Evolutionary conservation across 2,113 vertebrate species (phyloP), one percentile per base, ranked within the genome.

Genomic region (human): DNA sequence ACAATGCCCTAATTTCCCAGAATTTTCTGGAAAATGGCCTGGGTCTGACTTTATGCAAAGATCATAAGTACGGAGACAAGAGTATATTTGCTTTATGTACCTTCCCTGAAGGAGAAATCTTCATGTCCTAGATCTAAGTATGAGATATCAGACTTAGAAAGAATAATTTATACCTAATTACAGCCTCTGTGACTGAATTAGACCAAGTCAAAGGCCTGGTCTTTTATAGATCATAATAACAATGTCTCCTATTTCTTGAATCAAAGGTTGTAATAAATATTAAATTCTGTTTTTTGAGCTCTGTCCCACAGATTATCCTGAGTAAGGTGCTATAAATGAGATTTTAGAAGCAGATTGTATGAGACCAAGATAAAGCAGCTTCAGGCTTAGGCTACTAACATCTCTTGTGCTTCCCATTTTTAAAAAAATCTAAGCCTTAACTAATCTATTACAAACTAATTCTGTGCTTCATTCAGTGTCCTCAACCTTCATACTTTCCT

Each of bases 11-110:
- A 61, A 59, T 61, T 91, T 55, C 70, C 55, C 23, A 70, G 25
- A 68, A 95, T 81, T 91, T 93, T 93, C 80, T 91, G 84, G 43
- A 82, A 86, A 92, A 70, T 27, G 18, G 8, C 23, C 70, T 95
- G 1, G 1, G 7, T 93, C 17, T 85, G 50, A 81, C 18, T 72
- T 81, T 72, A n/a, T 13, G 6, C 14, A 38, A 8, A 82, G 17
- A 64, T 72, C 8, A 14, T 64, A 32, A 35, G 23, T 52, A 38
- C 50, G 38, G 38, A 89, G 38, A 59, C 12, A 64, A 86, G 35
- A n/a, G 13, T n/a, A 73, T 68, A 18, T 55, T 66, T 93, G 14
- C 40, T 93, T 80, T 32, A 52, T 3, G 0, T 20, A 4, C 22
- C 3, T 91, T 96, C 82, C 48, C 23, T 86, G 45, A 89, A 25